Base-by-base conservation (phyloP, 2,113 vertebrate species). In the Muntiacus reevesi region DNA sequence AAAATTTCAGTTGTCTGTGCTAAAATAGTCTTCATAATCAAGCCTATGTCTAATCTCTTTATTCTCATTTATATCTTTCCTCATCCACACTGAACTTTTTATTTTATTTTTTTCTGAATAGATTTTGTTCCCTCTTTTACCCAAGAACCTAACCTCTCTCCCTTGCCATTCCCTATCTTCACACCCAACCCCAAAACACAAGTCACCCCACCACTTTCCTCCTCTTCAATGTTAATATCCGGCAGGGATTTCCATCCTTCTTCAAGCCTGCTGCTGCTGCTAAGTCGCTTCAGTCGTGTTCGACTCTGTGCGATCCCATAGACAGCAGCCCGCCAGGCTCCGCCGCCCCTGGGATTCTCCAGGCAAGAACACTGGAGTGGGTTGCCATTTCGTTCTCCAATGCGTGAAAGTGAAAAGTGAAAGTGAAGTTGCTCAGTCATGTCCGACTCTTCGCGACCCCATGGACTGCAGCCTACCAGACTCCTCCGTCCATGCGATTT, bases 401-500 rank as follows among this genome's bases (percentile, higher is more conserved):
- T 50, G 13, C 1, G 47, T 50, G 47, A 50, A 50, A 47, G 47
- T 47, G 47, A 47, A 47, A 47, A 47, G 47, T 47, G 47, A 47
- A 47, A 50, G 12, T 50, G 47, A 50, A 14, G 47, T 50, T 4
- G 3, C 47, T 50, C 47, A 50, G 47, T 50, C 12, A 1, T 50
- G 47, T 50, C 47, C 1, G 1, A 23, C 55, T 57, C 55, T 57
- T 21, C 0, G 7, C 0, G 1, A 57, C 55, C 55, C 55, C 1
- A 1, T 57, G 21, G 55, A 57, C 55, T 8, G 8, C 55, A 57
- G 7, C 55, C 55, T 0, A 57, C 21, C 8, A 57, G 21, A 21
- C 55, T 57, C 55, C 47, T 50, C 3, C 1, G 47, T 50, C 47
- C 50, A 52, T 52, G 1, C 1, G 50, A 52, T 52, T 52, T 52